Evolutionary conservation across 2,888 invertebrate genomes (phyloP).

Genomic region (Synanthedon tipuliformis): DNA sequence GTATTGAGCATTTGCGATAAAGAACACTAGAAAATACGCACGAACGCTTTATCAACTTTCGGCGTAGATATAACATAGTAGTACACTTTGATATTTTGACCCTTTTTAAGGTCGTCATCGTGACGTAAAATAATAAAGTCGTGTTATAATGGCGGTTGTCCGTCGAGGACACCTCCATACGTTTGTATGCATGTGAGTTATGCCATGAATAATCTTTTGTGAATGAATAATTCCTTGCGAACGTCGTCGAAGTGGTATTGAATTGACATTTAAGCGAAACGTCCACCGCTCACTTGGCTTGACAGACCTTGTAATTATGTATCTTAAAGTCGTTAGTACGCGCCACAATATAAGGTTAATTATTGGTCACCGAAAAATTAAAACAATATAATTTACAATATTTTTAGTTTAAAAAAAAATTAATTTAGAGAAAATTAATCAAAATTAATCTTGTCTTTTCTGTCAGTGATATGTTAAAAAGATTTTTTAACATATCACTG

Average conservation of each 20-base stretch:
- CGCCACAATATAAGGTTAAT: background rate
- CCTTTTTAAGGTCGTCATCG: constrained; percentile 26
- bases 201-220: background rate
- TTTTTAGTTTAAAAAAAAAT: too few relatives aligned
- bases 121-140: constrained; percentile 2
- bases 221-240: background rate
- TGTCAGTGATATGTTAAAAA: too few relatives aligned
- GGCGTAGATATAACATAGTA: constrained; percentile 26
- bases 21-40: constrained; percentile 34
- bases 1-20: constrained; percentile 21
- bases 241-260: constrained; percentile 11
- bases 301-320: constrained; percentile 23
- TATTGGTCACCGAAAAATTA: background rate
- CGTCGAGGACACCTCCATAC: background rate
- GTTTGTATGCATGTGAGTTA: background rate
- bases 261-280: constrained; percentile 24
- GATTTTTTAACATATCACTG: too few relatives aligned
- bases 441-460: too few relatives aligned
- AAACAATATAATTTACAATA: background rate
- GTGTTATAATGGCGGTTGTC: background rate
- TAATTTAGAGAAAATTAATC: too few relatives aligned
- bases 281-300: constrained; percentile 22
- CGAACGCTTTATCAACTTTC: constrained; percentile 32
- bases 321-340: constrained; percentile 5
- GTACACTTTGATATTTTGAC: constrained; percentile 26